A percentile compares a stretch with the other conserved stretches of the same genome.
Conservation (phyloP, 2,797 vertebrate species). For the Calcarius lapponicus region DNA sequence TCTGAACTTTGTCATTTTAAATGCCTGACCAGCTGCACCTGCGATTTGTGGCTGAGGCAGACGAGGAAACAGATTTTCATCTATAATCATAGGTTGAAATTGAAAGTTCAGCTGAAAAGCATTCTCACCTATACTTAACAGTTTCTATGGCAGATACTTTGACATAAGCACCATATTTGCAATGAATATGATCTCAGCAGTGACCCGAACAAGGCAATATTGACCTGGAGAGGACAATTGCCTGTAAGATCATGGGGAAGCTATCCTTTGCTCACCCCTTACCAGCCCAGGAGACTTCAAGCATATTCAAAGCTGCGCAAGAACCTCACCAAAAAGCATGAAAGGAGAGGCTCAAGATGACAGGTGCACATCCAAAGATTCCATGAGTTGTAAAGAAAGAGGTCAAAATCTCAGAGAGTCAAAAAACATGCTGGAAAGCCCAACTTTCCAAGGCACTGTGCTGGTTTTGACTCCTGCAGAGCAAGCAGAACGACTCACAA, state of each 20-base stretch:
- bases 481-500: background rate
- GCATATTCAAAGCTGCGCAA: background rate
- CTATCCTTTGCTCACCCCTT: background rate
- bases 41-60: background rate
- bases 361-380: rapidly evolving
- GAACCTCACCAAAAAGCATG: background rate
- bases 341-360: background rate
- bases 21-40: background rate
- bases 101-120: background rate
- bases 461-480: background rate
- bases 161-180: background rate
- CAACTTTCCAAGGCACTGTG: background rate
- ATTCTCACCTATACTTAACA: background rate
- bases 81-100: background rate
- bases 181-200: background rate
- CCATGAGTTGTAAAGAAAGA: background rate
- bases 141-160: background rate
- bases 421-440: background rate
- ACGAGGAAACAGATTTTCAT: background rate
- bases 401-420: background rate
- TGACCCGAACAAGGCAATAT: background rate
- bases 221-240: background rate
- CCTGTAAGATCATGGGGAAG: background rate
- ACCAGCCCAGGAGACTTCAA: background rate
- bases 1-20: background rate